A percentile compares a stretch with the other conserved stretches of the same genome.
phyloP scores from a whole-genome alignment of 2,113 vertebrate genomes.

The Catagonus wagneri region DNA sequence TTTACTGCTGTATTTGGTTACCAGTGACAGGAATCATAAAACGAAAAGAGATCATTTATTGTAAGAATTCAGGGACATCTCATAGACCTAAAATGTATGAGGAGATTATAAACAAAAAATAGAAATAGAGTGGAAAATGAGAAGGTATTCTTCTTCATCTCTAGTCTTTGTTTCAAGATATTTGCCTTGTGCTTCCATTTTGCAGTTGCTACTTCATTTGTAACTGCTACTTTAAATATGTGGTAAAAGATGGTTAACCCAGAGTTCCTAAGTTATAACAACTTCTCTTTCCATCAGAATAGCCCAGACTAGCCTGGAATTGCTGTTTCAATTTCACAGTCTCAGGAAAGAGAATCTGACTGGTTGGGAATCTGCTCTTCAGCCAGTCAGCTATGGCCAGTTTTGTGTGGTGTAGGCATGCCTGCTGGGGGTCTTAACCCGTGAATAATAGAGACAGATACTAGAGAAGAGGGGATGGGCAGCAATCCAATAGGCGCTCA shows the following conservation, averaged over 20 bases:
- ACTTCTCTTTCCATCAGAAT: neutral
- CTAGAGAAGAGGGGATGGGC: neutral
- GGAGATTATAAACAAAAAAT: constrained; percentile 29
- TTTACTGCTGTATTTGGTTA: neutral
- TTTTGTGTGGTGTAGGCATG: neutral
- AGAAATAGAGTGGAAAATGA: constrained; percentile 28
- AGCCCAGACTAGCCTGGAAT: neutral
- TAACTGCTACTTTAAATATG: neutral
- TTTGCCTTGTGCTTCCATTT: neutral
- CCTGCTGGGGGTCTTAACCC: neutral
- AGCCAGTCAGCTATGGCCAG: neutral
- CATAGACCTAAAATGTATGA: neutral
- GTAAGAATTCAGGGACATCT: neutral
- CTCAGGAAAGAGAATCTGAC: neutral
- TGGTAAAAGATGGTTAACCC: neutral
- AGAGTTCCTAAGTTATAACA: neutral
- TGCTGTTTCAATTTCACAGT: neutral
- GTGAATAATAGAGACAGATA: neutral
- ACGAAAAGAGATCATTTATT: neutral
- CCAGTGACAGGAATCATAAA: neutral
- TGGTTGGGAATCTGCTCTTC: neutral
- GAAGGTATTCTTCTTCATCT: neutral
- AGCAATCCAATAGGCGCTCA: neutral
- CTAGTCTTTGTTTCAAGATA: neutral
- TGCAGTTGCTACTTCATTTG: neutral